phyloP scores from a whole-genome alignment of 2,888 invertebrate species.

The Cactoblastis cactorum region DNA sequence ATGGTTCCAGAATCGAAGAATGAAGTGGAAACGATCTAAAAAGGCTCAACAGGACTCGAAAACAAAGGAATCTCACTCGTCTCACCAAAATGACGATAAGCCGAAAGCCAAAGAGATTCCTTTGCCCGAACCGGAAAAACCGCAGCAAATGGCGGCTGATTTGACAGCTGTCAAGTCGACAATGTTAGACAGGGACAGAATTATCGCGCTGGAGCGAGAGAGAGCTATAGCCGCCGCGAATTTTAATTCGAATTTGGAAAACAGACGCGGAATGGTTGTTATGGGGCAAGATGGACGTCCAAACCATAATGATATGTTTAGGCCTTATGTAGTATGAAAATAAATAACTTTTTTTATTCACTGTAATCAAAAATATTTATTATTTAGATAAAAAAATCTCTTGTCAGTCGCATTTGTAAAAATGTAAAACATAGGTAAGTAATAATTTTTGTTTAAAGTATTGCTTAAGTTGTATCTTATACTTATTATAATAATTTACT shows the following conservation, averaged over 20 bases:
- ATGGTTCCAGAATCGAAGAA: slow-evolving; percentile 98
- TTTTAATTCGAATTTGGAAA: slow-evolving; percentile 75
- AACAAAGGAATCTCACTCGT: slow-evolving; percentile 56
- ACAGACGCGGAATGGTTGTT: slow-evolving; percentile 64
- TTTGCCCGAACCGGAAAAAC: slow-evolving; percentile 52
- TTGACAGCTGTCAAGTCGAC: slow-evolving; percentile 72
- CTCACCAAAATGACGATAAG: slow-evolving; percentile 57
- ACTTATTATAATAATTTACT: too few relatives aligned
- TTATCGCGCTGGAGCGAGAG: slow-evolving; percentile 68
- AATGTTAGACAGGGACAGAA: slow-evolving; percentile 70
- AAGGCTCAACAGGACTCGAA: slow-evolving; percentile 95
- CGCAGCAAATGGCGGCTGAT: slow-evolving; percentile 57
- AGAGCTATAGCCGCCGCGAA: slow-evolving; percentile 73
- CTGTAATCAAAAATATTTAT: slow-evolving; percentile 19
- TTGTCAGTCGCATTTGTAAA: slow-evolving; percentile 7
- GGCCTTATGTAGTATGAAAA: slow-evolving; percentile 77
- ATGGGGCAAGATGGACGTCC: slow-evolving; percentile 70
- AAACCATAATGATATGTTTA: slow-evolving; percentile 63
- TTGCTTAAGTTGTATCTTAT: neutral
- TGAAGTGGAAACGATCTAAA: slow-evolving; percentile 99
- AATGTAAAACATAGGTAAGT: neutral
- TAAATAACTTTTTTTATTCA: slow-evolving; percentile 50
- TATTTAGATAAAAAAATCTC: slow-evolving; percentile 12
- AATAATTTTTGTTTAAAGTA: neutral
- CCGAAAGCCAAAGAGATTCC: slow-evolving; percentile 50